Evolutionary conservation across 2,113 vertebrate genomes (phyloP).

Genomic region (Varanus komodoensis): DNA sequence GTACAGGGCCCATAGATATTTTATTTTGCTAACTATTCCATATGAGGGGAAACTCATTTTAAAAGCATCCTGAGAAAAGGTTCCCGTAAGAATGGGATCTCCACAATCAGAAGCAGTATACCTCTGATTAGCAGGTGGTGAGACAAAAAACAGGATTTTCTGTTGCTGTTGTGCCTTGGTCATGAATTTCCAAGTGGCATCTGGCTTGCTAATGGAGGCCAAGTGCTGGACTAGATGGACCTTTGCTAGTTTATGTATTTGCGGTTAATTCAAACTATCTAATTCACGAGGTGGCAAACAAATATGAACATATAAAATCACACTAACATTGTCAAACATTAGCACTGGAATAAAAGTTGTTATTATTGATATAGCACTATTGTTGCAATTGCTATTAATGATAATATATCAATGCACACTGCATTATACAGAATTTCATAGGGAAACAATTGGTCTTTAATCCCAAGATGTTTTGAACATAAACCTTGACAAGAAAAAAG

Average conservation of each 20-base stretch:
- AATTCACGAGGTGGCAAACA: neutral
- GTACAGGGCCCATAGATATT: neutral
- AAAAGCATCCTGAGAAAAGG: neutral
- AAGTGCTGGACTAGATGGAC: neutral
- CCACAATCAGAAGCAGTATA: neutral
- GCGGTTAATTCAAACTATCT: neutral
- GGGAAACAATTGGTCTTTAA: neutral
- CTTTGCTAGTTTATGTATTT: neutral
- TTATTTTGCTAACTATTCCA: neutral
- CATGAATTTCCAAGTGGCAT: neutral
- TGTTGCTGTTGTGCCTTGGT: neutral
- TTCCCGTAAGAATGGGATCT: neutral
- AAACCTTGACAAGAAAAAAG: neutral
- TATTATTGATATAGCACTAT: neutral
- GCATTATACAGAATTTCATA: neutral
- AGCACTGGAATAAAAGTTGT: neutral
- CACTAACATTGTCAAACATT: neutral
- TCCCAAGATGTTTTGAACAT: neutral
- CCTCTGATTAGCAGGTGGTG: neutral
- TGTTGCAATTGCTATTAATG: neutral
- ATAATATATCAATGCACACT: neutral
- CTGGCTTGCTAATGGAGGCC: neutral
- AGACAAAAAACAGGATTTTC: neutral
- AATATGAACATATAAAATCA: neutral
- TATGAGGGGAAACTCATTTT: neutral